A percentile compares a stretch with the other conserved stretches of the same genome.
These are phyloP conservation scores for Chaetops frenatus DNA, from an alignment of 2,113 vertebrate genomes.

Conservation along the genomic window DNA sequence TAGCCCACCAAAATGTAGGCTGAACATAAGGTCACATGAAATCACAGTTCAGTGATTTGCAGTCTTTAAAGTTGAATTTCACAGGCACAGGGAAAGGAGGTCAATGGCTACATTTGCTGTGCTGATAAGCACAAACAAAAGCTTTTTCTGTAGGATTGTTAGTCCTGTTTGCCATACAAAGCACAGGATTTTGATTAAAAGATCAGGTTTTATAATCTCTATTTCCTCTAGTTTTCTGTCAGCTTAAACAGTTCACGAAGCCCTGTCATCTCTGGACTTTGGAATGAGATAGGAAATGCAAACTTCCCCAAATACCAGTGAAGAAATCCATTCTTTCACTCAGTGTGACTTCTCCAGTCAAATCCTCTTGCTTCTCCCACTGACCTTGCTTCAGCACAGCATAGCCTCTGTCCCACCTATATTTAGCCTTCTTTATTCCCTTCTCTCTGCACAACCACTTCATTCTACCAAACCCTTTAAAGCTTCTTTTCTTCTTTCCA, in stretches of 20 bases:
- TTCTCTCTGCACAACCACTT: background rate
- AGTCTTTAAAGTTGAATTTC: background rate
- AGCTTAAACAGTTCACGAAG: background rate
- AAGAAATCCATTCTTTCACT: background rate
- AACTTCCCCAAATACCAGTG: background rate
- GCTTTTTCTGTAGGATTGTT: background rate
- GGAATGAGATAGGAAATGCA: background rate
- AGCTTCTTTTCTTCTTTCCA: background rate
- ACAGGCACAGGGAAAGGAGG: background rate
- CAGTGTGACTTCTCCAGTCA: background rate
- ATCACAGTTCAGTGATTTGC: background rate
- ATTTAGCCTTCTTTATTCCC: background rate
- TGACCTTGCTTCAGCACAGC: background rate
- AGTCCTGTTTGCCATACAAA: background rate
- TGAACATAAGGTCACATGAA: background rate
- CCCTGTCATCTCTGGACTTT: background rate
- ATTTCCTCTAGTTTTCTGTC: background rate
- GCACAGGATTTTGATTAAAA: background rate
- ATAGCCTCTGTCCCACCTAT: background rate
- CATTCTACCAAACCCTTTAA: background rate
- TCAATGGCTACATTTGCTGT: accelerated
- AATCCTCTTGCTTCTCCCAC: background rate
- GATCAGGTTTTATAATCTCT: background rate
- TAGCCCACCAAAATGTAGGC: background rate
- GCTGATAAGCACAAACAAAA: background rate